These are phyloP conservation scores for Microlaimidae sp. DNA, from an alignment of 2,888 invertebrate genomes.

Conservation along the genomic window DNA sequence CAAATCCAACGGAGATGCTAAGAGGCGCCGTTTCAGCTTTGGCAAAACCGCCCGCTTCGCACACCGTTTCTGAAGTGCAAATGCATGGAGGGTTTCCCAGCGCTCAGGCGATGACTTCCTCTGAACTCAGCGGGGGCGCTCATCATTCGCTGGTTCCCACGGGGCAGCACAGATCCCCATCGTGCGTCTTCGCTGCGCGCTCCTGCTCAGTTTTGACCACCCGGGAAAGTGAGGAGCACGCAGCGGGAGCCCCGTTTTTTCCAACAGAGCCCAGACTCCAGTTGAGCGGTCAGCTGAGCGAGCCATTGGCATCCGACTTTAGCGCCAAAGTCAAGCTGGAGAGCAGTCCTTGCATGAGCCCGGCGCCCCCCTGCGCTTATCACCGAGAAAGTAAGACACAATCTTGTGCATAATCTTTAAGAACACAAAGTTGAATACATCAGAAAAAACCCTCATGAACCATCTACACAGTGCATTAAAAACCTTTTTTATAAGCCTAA, in stretches of 20 bases:
- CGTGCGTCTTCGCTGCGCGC: not conserved
- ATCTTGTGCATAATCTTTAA: too few species aligned
- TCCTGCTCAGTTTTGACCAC: not conserved
- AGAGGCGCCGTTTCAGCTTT: not conserved
- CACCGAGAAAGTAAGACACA: too few species aligned
- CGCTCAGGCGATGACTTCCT: too few species aligned
- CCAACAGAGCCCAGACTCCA: too few species aligned
- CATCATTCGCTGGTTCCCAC: not conserved
- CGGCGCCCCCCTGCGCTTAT: too few species aligned
- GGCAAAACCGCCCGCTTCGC: not conserved
- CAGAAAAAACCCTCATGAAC: too few species aligned
- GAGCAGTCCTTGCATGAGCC: too few species aligned
- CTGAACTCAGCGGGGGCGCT: not conserved
- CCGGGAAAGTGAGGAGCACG: not conserved
- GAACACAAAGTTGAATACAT: too few species aligned
- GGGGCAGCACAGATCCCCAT: not conserved
- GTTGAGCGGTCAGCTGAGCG: not conserved
- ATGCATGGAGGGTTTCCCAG: too few species aligned
- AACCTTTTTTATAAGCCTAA: too few species aligned
- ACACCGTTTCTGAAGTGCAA: too few species aligned
- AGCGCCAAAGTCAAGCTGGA: slow-evolving; percentile 25
- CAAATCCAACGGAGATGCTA: not conserved
- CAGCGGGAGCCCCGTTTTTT: not conserved
- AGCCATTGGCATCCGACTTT: not conserved
- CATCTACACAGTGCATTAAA: too few species aligned